Evolutionary conservation across 1,140 invertebrate genomes (phyloP), one percentile per base, ranked within the genome.

Genomic region (Anastatus disparis): DNA sequence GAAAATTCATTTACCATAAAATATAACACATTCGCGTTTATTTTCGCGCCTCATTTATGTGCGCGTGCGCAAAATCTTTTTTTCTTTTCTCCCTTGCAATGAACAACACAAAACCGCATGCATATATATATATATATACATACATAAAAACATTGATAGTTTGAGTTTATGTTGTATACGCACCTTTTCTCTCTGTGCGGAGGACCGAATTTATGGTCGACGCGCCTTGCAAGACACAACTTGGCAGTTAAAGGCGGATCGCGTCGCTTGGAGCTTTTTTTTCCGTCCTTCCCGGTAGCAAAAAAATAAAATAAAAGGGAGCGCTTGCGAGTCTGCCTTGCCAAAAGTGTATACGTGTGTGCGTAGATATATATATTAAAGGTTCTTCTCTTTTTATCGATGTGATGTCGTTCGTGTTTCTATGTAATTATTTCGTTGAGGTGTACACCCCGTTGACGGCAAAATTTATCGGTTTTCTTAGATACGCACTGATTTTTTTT

Each of bases 191-290:
- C 38, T 59, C 56, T 31, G 17, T 38, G 38, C 24, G n/a, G 24
- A n/a, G 52, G 44, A 24, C 62, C 70, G 50, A 71, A 76, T 77
- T 77, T 77, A 76, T 70, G 74, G 73, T 73, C 72, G 69, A 74
- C 74, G 66, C 65, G 62, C 35, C 48, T 44, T n/a, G 20, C n/a
- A 6, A 48, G 46, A 10, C 20, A 17, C n/a, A 70, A 70, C 38
- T 61, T 24, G 72, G 56, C 71, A 77, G 69, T 73, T 74, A 75
- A 75, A 76, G 58, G 70, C 68, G 71, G 65, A 35, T 71, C 69
- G n/a, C n/a, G 62, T 73, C 73, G 67, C 70, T 17, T n/a, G n/a
- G n/a, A n/a, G n/a, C n/a, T n/a, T n/a, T n/a, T n/a, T n/a, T n/a
- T n/a, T n/a, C n/a, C n/a, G 46, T 22, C 62, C 27, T 38, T 52